A percentile compares a stretch with the other conserved stretches of the same genome.
Evolutionary conservation across 2,113 vertebrate genomes (phyloP).

Genomic region (Oryzias melastigma): DNA sequence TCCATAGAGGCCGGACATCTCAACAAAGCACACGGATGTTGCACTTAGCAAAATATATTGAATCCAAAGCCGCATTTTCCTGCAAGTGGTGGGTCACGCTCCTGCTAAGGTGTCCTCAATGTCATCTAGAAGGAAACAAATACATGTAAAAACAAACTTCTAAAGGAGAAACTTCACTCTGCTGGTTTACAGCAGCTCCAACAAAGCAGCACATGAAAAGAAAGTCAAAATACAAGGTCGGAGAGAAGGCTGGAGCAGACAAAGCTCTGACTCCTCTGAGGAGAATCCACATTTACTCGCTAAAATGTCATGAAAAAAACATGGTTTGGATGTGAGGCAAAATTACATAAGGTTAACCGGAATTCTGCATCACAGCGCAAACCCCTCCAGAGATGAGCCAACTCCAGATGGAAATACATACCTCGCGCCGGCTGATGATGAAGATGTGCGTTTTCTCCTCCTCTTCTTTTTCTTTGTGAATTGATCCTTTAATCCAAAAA

Average conservation of each 20-base stretch:
- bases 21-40: conserved; percentile 83
- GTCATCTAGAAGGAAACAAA: conserved; percentile 71
- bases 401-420: conserved; percentile 50
- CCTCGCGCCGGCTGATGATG: conserved; percentile 61
- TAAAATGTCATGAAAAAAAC: conserved; percentile 18
- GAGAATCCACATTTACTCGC: conserved; percentile 17
- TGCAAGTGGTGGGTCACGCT: conserved; percentile 83
- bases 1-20: conserved; percentile 90
- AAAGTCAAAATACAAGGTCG: conserved; percentile 62
- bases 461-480: conserved; percentile 16
- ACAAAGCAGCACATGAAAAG: conserved; percentile 43
- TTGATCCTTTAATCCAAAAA: conserved; percentile 47
- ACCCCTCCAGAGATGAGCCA: conserved; percentile 12
- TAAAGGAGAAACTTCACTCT: conserved; percentile 46
- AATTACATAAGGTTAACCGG: conserved; percentile 10
- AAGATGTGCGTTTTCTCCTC: conserved; percentile 38
- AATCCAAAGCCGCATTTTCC: conserved; percentile 97
- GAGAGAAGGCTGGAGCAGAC: conserved; percentile 35
- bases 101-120: conserved; percentile 80
- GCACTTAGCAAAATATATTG: conserved; percentile 84
- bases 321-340: conserved; percentile 8
- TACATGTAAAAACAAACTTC: conserved; percentile 51
- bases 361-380: conserved; percentile 13
- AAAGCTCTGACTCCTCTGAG: conserved; percentile 23
- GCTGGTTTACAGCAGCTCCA: conserved; percentile 55